Conservation (phyloP, 2,113 vertebrate species). For the Hemiprocne comata region DNA sequence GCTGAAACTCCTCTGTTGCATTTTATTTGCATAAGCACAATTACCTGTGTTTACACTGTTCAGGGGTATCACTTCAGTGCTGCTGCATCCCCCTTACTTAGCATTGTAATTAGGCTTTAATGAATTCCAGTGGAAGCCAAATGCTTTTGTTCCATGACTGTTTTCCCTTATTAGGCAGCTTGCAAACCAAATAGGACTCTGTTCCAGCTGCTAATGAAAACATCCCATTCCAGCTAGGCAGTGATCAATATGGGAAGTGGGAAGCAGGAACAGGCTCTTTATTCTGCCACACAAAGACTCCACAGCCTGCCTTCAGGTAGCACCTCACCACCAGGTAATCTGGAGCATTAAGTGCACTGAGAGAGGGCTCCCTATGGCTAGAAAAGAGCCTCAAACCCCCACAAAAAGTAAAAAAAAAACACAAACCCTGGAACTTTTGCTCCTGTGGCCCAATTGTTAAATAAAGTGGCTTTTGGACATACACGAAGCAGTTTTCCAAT, state of each 20-base stretch:
- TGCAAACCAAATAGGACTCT: neutral
- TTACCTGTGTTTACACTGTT: neutral
- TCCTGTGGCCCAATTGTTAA: neutral
- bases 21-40: constrained; percentile 21
- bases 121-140: constrained; percentile 48
- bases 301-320: neutral
- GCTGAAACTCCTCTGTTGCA: neutral
- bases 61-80: neutral
- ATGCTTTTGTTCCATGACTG: constrained; percentile 31
- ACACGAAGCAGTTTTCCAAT: neutral
- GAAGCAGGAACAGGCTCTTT: neutral
- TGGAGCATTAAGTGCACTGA: neutral
- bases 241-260: neutral
- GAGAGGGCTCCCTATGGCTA: neutral
- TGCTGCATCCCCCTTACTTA: neutral
- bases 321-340: neutral
- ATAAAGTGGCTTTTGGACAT: neutral
- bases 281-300: neutral
- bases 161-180: constrained; percentile 21
- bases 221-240: constrained; percentile 2
- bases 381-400: neutral
- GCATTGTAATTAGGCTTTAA: constrained; percentile 38
- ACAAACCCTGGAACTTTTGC: neutral
- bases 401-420: neutral
- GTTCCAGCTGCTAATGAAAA: constrained; percentile 45